Conservation (phyloP, 2,888 invertebrate species). For the Conops quadrifasciatus region DNA sequence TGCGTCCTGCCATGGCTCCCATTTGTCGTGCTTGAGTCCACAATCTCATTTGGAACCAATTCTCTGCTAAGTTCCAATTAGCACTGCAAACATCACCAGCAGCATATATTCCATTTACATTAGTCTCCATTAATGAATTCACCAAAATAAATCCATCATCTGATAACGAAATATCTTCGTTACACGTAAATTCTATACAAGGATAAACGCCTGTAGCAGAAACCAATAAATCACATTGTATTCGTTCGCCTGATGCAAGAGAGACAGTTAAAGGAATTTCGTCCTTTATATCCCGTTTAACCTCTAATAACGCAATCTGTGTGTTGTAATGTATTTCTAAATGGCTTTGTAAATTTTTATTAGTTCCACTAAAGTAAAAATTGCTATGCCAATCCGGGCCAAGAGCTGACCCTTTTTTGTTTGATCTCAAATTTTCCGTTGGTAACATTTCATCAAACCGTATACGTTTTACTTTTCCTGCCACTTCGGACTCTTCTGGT, state of each 20-base stretch:
- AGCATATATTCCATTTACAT: slow-evolving; percentile 81
- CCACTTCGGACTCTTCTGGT: neutral
- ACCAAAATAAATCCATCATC: slow-evolving; percentile 87
- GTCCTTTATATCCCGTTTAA: slow-evolving; percentile 48
- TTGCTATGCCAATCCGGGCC: slow-evolving; percentile 96
- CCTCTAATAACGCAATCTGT: slow-evolving; percentile 64
- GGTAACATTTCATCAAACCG: slow-evolving; percentile 71
- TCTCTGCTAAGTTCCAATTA: slow-evolving; percentile 77
- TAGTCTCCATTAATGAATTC: slow-evolving; percentile 86
- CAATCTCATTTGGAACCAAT: slow-evolving; percentile 94
- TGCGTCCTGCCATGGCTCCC: slow-evolving; percentile 93
- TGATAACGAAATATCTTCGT: slow-evolving; percentile 67
- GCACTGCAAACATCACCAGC: slow-evolving; percentile 94
- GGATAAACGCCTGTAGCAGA: slow-evolving; percentile 95
- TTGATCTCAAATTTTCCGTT: slow-evolving; percentile 36
- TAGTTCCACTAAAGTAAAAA: slow-evolving; percentile 66
- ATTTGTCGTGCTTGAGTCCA: slow-evolving; percentile 99
- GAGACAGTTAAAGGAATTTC: slow-evolving; percentile 77
- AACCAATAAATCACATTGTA: slow-evolving; percentile 87
- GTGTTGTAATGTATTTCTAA: slow-evolving; percentile 71
- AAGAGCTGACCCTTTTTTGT: slow-evolving; percentile 83
- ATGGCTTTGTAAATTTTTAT: slow-evolving; percentile 44
- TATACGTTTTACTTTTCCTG: slow-evolving; percentile 70
- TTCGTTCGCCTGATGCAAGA: slow-evolving; percentile 75
- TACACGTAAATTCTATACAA: slow-evolving; percentile 70